A percentile compares a stretch with the other conserved stretches of the same genome.
Conservation (phyloP, 2,888 invertebrate genomes). For the Drepana falcataria region DNA sequence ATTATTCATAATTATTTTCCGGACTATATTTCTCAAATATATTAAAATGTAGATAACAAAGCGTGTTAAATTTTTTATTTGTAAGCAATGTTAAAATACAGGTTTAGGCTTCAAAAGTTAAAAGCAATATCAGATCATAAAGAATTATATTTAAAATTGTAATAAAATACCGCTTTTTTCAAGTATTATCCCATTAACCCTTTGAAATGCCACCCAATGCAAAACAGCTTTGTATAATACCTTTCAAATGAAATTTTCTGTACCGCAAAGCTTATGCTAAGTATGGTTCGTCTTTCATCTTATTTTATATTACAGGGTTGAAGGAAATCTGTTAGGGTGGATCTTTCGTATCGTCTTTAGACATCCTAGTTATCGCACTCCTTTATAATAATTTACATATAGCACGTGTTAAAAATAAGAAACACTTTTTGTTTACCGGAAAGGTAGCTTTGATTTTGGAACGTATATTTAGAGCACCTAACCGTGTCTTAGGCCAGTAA, state of each 20-base stretch:
- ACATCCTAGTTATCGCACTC: conserved; percentile 5
- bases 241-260: conserved; percentile 34
- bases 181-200: conserved; percentile 13
- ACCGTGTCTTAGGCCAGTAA: conserved; percentile 28
- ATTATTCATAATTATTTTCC: no score
- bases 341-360: conserved; percentile 24
- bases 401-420: no score
- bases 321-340: conserved; percentile 27
- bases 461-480: background rate
- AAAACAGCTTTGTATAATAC: conserved; percentile 35
- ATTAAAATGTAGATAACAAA: no score
- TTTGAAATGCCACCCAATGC: conserved; percentile 34
- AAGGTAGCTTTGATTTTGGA: no score
- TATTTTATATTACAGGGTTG: conserved; percentile 48
- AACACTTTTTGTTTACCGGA: no score
- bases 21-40: no score
- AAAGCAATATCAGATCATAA: background rate
- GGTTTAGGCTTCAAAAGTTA: background rate
- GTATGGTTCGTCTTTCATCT: conserved; percentile 53
- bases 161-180: no score
- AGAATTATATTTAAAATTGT: no score
- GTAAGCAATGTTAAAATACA: no score
- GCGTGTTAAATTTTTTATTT: no score
- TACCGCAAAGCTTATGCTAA: conserved; percentile 50
- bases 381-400: background rate